Base-by-base conservation (phyloP, 2,888 invertebrate genomes). In the Cinara cedri region DNA sequence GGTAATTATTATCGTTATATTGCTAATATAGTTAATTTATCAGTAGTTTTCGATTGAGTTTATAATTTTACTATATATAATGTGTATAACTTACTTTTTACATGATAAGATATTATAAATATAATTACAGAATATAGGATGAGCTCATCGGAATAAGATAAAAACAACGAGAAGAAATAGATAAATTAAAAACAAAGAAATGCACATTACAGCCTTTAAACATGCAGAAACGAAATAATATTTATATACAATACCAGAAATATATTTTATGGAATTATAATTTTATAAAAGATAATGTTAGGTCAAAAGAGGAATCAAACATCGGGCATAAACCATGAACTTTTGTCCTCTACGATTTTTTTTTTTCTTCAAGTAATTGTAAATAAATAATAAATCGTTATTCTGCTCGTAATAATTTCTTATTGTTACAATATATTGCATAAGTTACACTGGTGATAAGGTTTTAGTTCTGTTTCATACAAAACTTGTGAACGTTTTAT, bases 241-340 rank as follows among this genome's bases (percentile, higher is more conserved):
- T 21, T 6, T 19, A 42, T 42, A 34, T 34, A 6, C 14, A 16
- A 8, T 16, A 55, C 10, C 4, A 42, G 55, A 6, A 34, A 19
- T 42, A 19, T 42, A 9, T 54, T 4, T 34, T 34, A 34, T 4
- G 34, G 34, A 34, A 34, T 34, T 34, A 14, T 34, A 3, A 34
- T n/a, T 42, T 44, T 55, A 14, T 14, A 19, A 16, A 19, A 55
- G 70, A 55, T 71, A 71, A 42, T 21, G 14, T n/a, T 55, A 71
- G 70, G 70, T 71, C 54, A 71, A 34, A 16, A 55, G 21, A 42
- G 55, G 42, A 10, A 11, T 11, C 19, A 19, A 19, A 34, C 34
- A 42, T 42, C n/a, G 16, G 21, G 55, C n/a, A n/a, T 42, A 55
- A 55, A 42, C 70, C 42, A 55, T 71, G 70, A 71, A 71, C 70